phyloP scores from a whole-genome alignment of 2,113 vertebrate genomes.

The Cariama cristata region DNA sequence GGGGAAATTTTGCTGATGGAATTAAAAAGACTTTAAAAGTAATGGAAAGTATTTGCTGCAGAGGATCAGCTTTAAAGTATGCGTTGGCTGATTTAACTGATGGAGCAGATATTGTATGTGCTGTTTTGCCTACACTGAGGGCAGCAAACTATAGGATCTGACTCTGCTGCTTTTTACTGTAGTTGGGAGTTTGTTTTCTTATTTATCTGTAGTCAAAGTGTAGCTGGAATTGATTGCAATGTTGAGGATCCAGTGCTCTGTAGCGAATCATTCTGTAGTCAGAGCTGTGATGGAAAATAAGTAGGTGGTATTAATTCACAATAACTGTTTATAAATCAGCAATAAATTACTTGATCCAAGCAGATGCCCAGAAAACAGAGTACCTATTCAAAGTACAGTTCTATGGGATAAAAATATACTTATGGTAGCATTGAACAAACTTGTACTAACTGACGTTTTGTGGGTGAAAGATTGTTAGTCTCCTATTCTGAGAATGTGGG shows the following conservation, averaged over 20 bases:
- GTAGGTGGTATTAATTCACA: neutral
- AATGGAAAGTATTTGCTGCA: neutral
- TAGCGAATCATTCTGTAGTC: neutral
- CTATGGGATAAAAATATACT: neutral
- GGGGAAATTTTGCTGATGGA: neutral
- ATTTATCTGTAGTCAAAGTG: accelerated
- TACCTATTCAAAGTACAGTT: neutral
- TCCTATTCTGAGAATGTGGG: neutral
- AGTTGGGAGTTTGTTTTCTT: neutral
- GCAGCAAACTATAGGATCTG: neutral
- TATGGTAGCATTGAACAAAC: neutral
- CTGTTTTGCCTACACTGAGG: accelerated
- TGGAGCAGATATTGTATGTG: accelerated
- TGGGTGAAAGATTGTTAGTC: neutral
- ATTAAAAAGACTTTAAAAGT: neutral
- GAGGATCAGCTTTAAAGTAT: neutral
- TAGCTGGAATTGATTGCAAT: neutral
- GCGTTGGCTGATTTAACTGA: neutral
- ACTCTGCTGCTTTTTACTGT: neutral
- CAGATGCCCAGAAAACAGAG: neutral
- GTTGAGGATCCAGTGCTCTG: neutral
- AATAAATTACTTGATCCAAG: neutral
- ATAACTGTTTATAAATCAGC: neutral
- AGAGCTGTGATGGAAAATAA: neutral
- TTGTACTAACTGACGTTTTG: neutral